A percentile compares a stretch with the other conserved stretches of the same genome.
Conservation (phyloP, 1,140 invertebrate species). For the Proales similis region DNA sequence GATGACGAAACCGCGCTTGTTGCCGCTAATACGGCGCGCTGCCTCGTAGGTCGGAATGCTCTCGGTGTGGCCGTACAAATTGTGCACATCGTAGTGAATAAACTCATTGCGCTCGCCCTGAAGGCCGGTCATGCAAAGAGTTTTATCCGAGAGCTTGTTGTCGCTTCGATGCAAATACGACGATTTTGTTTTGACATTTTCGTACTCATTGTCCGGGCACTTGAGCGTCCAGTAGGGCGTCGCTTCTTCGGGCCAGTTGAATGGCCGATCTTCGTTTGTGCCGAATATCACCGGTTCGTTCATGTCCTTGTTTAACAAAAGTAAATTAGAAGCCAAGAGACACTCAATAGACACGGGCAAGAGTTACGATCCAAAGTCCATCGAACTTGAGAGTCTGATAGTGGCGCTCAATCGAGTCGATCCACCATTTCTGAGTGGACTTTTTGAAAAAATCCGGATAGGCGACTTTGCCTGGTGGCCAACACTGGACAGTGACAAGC, state of each 20-base stretch:
- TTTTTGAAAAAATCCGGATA: conserved; percentile 78
- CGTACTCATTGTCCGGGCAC: conserved; percentile 58
- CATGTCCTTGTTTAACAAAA: too few relatives aligned
- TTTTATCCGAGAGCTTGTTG: conserved; percentile 47
- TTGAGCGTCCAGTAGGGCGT: conserved; percentile 70
- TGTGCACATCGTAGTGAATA: conserved; percentile 60
- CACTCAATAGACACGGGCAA: too few relatives aligned
- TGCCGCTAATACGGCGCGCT: conserved; percentile 32
- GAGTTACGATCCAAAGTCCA: conserved; percentile 59
- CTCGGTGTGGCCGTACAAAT: conserved; percentile 62
- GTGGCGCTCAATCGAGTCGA: conserved; percentile 62
- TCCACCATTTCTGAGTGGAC: conserved; percentile 66
- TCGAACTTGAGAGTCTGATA: conserved; percentile 63
- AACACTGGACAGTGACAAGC: conserved; percentile 59
- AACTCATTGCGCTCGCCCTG: conserved; percentile 47
- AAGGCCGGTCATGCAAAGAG: conserved; percentile 77
- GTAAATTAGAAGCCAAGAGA: too few relatives aligned
- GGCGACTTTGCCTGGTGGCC: conserved; percentile 65
- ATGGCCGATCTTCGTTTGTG: conserved; percentile 50
- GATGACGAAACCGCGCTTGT: conserved; percentile 67
- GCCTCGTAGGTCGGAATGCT: conserved; percentile 55
- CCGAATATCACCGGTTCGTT: conserved; percentile 58
- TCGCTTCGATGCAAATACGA: conserved; percentile 55
- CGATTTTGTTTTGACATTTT: conserved; percentile 56
- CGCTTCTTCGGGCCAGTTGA: conserved; percentile 46